A percentile compares a stretch with the other conserved stretches of the same genome.
Conservation (phyloP, 2,888 invertebrate species). For the Acanthococcus lagerstroemiae region DNA sequence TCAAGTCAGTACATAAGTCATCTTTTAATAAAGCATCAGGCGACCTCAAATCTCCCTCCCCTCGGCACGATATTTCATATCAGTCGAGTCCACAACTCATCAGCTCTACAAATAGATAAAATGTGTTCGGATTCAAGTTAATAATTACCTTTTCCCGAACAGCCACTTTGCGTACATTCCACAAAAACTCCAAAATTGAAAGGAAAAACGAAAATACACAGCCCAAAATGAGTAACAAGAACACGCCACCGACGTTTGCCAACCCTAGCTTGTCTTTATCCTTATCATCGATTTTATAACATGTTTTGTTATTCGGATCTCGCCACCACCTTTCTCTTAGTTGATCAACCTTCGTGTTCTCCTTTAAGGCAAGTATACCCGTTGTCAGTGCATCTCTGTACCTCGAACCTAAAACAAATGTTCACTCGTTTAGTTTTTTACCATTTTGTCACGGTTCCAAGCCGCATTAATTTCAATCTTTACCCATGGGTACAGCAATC, state of each 20-base stretch:
- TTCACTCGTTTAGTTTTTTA: neutral
- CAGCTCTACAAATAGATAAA: too few relatives aligned
- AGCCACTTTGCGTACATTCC: slow-evolving; percentile 48
- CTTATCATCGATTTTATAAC: slow-evolving; percentile 40
- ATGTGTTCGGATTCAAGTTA: neutral
- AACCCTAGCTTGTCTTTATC: slow-evolving; percentile 52
- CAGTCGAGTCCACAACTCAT: too few relatives aligned
- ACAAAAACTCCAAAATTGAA: slow-evolving; percentile 57
- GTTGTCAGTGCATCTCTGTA: slow-evolving; percentile 72
- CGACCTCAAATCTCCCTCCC: too few relatives aligned
- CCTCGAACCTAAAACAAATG: slow-evolving; percentile 54
- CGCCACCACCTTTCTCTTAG: slow-evolving; percentile 92
- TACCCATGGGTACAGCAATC: slow-evolving; percentile 81
- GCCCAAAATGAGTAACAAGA: slow-evolving; percentile 61
- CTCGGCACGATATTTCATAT: too few relatives aligned
- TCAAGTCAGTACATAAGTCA: too few relatives aligned
- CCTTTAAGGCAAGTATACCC: slow-evolving; percentile 80
- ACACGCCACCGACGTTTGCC: slow-evolving; percentile 76
- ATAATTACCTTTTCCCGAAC: slow-evolving; percentile 45
- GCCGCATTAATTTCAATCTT: neutral
- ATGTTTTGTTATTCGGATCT: slow-evolving; percentile 51
- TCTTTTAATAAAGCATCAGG: too few relatives aligned
- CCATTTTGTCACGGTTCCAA: neutral
- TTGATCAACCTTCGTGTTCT: slow-evolving; percentile 66
- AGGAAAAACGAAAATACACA: slow-evolving; percentile 55